Conservation (phyloP, 2,113 vertebrate genomes). For the Melanocharis versteri region DNA sequence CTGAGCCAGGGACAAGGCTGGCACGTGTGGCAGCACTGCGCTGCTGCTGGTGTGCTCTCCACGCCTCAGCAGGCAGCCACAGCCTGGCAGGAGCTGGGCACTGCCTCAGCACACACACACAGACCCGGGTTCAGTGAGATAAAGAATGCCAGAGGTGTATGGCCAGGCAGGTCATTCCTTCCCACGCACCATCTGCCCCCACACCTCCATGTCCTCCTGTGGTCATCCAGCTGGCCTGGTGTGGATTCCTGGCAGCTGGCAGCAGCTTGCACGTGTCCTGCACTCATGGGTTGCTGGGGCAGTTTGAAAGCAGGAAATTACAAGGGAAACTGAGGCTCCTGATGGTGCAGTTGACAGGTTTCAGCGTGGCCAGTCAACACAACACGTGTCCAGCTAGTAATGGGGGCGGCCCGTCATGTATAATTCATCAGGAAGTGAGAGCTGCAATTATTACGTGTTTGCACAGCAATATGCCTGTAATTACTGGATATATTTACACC, state of each 20-base stretch:
- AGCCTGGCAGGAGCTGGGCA: neutral
- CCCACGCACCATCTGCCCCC: neutral
- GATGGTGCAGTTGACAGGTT: neutral
- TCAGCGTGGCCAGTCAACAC: neutral
- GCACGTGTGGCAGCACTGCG: neutral
- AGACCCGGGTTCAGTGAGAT: neutral
- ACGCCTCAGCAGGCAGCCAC: neutral
- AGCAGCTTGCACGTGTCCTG: rapidly evolving
- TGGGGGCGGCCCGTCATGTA: rapidly evolving
- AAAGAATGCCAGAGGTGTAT: rapidly evolving
- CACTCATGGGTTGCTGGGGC: rapidly evolving
- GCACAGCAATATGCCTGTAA: neutral
- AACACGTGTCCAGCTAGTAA: neutral
- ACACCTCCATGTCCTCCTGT: rapidly evolving
- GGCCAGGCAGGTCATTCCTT: neutral
- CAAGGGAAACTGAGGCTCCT: neutral
- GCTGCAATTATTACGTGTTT: neutral
- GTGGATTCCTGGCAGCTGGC: neutral
- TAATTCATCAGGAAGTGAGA: neutral
- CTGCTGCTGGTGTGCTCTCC: neutral
- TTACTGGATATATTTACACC: neutral
- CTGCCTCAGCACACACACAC: neutral
- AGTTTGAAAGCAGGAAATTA: neutral
- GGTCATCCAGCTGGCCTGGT: neutral
- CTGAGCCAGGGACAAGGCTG: neutral